Base-by-base conservation (phyloP, 2,797 vertebrate genomes). In the Sebastolobus alascanus region DNA sequence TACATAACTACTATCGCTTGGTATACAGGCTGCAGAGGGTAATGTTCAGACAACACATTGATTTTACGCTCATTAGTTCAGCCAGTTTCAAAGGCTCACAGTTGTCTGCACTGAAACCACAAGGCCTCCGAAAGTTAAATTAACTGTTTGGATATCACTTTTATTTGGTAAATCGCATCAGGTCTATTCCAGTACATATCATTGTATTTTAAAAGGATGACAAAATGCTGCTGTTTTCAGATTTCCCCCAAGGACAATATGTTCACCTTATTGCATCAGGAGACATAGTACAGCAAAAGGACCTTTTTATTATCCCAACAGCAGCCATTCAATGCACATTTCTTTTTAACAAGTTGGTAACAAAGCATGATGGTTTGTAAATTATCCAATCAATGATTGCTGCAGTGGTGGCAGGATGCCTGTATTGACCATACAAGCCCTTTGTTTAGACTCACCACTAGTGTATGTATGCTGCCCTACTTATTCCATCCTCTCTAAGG, bases 351-450 rank as follows among this genome's bases (percentile, higher is more conserved):
- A 58, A 37, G 58, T 71, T 73, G 50, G 75, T 80, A 84, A 72
- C 73, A 55, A 66, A 58, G 31, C 71, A 37, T 67, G 67, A 77
- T 25, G 68, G 40, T 60, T 74, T 50, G 43, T 50, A 68, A 67
- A 86, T 77, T 3, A 77, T 71, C 81, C 5, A 68, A 75, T 75
- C 64, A 66, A 76, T 88, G 70, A 27, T 14, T 2, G 38, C 54
- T 68, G 77, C 67, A 25, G 46, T 27, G 37, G 40, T 69, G 38
- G 76, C 69, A 73, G 56, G 43, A 66, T 50, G 70, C 68, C 61
- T 50, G 54, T 4, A 59, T 86, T 65, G 74, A 84, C 87, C 54
- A 55, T 20, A 65, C 12, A 31, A 50, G 25, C 31, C 43, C 3
- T 1, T 55, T 43, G 43, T 63, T 87, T 68, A 33, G n/a, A 25